Conservation (phyloP, 2,888 invertebrate species). For the Cremastinae sp. region DNA sequence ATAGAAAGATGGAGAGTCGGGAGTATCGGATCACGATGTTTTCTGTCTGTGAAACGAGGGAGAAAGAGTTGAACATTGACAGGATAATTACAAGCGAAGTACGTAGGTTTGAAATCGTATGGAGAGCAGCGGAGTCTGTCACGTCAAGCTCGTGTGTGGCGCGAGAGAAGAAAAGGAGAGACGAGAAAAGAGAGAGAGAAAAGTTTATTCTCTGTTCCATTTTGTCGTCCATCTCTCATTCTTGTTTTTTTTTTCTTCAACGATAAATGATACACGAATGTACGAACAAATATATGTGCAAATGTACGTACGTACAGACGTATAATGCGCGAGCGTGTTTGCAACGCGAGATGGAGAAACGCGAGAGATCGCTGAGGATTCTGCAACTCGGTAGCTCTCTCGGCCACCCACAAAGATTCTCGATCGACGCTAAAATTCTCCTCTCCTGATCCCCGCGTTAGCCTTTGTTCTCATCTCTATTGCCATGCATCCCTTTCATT, state of each 20-base stretch:
- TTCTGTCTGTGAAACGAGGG: conserved; percentile 11
- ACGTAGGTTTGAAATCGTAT: conserved; percentile 64
- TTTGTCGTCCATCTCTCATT: conserved; percentile 47
- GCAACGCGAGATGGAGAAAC: neutral
- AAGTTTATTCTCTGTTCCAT: conserved; percentile 46
- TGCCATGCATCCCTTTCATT: neutral
- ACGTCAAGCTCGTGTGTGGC: conserved; percentile 40
- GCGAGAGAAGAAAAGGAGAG: conserved; percentile 23
- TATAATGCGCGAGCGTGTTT: conserved; percentile 9
- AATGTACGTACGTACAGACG: conserved; percentile 5
- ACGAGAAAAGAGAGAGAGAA: conserved; percentile 37
- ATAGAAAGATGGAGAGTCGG: neutral
- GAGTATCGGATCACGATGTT: conserved; percentile 41
- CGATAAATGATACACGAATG: conserved; percentile 4
- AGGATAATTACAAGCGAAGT: conserved; percentile 70
- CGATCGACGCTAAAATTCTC: conserved; percentile 43
- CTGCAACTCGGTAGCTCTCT: conserved; percentile 25
- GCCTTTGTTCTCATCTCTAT: conserved; percentile 7
- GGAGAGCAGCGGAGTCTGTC: conserved; percentile 57
- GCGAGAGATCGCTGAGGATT: conserved; percentile 6
- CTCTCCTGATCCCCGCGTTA: conserved; percentile 7
- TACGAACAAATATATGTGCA: conserved; percentile 7
- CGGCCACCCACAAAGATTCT: conserved; percentile 62
- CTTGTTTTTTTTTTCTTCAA: neutral
- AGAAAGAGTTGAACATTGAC: conserved; percentile 68